Evolutionary conservation across 2,888 invertebrate species (phyloP).

Genomic region (Troilus luridus): DNA sequence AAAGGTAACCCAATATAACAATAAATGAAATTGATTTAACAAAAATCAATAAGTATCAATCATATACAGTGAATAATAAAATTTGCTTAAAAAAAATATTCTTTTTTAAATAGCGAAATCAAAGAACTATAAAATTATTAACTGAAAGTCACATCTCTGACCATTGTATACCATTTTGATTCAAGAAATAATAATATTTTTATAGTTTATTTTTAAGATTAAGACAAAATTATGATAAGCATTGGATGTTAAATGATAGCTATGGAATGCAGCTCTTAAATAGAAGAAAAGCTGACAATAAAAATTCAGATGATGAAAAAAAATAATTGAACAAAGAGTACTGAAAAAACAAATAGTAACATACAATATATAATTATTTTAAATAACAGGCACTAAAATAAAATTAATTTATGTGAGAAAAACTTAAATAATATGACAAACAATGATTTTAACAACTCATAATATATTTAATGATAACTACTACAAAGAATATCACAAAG

Average conservation of each 20-base stretch:
- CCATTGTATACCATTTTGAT: neutral
- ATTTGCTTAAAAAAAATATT: neutral
- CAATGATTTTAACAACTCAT: conserved; percentile 30
- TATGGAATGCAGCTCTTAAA: neutral
- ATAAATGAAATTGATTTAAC: neutral
- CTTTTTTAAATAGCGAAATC: neutral
- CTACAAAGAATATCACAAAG: conserved; percentile 37
- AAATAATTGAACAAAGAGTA: neutral
- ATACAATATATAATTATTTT: conserved; percentile 10
- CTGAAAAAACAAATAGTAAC: conserved; percentile 1
- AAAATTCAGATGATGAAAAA: neutral
- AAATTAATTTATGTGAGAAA: neutral
- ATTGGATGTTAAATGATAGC: neutral
- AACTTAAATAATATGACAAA: neutral
- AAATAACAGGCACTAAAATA: neutral
- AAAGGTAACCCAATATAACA: neutral
- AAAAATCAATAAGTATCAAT: neutral
- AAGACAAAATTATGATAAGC: neutral
- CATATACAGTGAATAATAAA: neutral
- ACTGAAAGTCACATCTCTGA: neutral
- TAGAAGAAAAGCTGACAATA: neutral
- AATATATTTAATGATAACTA: conserved; percentile 19
- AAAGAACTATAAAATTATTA: neutral
- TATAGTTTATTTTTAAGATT: neutral
- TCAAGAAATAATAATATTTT: neutral